Percentiles rank a stretch among this genome's conserved stretches.
Evolutionary conservation across 1,140 invertebrate genomes (phyloP).

Genomic region (Trichonephila clavipes): DNA sequence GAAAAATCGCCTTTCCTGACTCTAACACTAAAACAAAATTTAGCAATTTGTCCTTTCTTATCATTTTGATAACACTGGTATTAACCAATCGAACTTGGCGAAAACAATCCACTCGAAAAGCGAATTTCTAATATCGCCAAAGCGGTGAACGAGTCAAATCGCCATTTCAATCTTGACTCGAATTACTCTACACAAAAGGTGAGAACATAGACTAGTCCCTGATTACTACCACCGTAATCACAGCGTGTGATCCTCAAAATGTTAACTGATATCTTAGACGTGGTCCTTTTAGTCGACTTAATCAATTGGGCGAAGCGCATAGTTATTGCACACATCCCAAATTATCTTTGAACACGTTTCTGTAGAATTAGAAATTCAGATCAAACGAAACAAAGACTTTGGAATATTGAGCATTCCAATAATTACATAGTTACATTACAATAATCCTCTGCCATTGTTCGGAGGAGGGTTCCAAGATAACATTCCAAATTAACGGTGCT

Average conservation of each 20-base stretch:
- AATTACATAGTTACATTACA: slow-evolving; percentile 39
- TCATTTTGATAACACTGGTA: neutral
- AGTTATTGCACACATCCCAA: neutral
- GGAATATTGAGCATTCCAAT: slow-evolving; percentile 11
- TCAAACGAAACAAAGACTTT: slow-evolving; percentile 30
- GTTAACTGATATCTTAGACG: neutral
- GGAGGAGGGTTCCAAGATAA: neutral
- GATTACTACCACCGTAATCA: neutral
- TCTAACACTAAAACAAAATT: no score
- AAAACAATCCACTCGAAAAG: neutral
- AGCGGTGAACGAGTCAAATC: neutral
- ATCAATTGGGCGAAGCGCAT: neutral
- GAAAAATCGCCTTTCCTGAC: no score
- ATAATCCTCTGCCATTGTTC: slow-evolving; percentile 17
- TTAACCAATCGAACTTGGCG: neutral
- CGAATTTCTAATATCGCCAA: neutral
- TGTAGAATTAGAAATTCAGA: slow-evolving; percentile 4
- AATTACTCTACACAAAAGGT: slow-evolving; percentile 23
- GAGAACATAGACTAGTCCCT: neutral
- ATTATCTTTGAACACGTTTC: slow-evolving; percentile 1
- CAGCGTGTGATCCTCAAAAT: neutral
- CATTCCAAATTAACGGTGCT: slow-evolving; percentile 4
- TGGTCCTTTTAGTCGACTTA: slow-evolving; percentile 2
- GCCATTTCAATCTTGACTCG: neutral
- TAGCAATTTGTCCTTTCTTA: neutral